phyloP scores from a whole-genome alignment of 2,888 invertebrate genomes.

The Cancer borealis region DNA sequence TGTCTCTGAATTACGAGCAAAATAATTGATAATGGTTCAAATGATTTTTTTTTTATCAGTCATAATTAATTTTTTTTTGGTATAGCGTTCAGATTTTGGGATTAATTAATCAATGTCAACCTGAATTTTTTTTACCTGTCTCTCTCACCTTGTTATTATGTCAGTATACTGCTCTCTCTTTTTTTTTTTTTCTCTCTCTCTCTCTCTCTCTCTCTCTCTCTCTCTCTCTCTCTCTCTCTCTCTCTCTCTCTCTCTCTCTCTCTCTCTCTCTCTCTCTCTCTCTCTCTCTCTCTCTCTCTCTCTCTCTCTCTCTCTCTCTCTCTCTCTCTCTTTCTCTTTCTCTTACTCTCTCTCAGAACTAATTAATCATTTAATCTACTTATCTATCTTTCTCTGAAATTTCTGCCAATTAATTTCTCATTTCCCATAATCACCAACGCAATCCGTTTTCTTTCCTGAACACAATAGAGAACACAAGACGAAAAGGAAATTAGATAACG shows the following conservation, averaged over 20 bases:
- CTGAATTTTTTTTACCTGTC: background rate
- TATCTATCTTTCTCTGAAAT: background rate
- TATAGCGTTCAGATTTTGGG: background rate
- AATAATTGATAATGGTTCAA: background rate
- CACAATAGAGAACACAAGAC: background rate
- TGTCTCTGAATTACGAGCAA: background rate
- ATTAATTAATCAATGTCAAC: background rate
- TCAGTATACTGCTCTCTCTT: background rate
- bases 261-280: background rate
- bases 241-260: background rate
- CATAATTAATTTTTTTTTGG: background rate
- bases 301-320: slow-evolving; percentile 29
- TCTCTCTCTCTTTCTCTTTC: slow-evolving; percentile 10
- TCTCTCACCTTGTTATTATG: background rate
- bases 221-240: slow-evolving; percentile 14
- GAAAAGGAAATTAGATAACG: background rate
- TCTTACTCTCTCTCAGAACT: background rate
- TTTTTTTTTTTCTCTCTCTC: background rate
- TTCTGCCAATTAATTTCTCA: slow-evolving; percentile 37
- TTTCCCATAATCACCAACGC: slow-evolving; percentile 11
- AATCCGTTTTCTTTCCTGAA: slow-evolving; percentile 13
- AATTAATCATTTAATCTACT: slow-evolving; percentile 10
- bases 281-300: slow-evolving; percentile 9
- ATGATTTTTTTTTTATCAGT: background rate
- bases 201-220: slow-evolving; percentile 29